Evolutionary conservation across 2,113 vertebrate species (phyloP), one percentile per base, ranked within the genome.

Genomic region (Synodontis membranacea): DNA sequence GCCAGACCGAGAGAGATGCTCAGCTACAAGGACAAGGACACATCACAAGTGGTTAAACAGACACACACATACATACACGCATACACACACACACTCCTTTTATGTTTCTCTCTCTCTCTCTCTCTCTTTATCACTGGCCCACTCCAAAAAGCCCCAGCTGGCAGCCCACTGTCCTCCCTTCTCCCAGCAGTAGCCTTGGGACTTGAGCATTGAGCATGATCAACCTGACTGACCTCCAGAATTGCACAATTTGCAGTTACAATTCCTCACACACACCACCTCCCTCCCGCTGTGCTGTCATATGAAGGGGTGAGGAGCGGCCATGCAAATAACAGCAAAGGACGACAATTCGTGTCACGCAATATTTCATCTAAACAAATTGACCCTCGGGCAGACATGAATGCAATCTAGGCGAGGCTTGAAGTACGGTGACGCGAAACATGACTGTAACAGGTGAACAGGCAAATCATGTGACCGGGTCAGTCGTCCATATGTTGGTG

Each of bases 381-480:
- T 21, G 76, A 60, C 42, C 42, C 14, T 80, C 25, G 3, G 50
- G n/a, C 75, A 42, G 37, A 48, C 60, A 42, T 12, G 15, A 48
- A 83, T 39, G 39, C 9, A 52, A 50, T 19, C 23, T 28, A 12
- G 5, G 17, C 42, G 12, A 8, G 31, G 60, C 14, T 34, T 34
- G 25, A 44, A 78, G 58, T 42, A 11, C 21, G 37, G 28, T 84
- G 76, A 62, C 58, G 68, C 39, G 86, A 78, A 86, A 37, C 82
- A 46, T 19, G 76, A 44, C 74, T 86, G 84, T 80, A 86, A 86
- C 88, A 88, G 88, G 88, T 88, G 81, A 86, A 62, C 54, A 15
- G 31, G 3, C 80, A 8, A 34, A 42, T 86, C 87, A 86, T 60
- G 72, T 81, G 86, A 88, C 42, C 14, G 31, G 50, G 39, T 68